phyloP scores from a whole-genome alignment of 2,797 vertebrate genomes.

The Diceros bicornis region DNA sequence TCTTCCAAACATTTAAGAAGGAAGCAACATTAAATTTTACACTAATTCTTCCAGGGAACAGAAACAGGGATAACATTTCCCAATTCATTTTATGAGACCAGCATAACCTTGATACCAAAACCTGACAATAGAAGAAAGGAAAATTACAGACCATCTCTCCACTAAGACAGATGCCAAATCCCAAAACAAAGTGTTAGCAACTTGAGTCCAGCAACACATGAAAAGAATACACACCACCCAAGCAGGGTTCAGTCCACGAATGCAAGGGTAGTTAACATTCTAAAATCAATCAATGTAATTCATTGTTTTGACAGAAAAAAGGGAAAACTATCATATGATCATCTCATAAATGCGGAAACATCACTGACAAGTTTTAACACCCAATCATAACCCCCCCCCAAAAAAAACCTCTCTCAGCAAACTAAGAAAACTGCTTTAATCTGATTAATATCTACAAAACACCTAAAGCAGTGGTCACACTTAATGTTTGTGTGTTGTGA shows the following conservation, averaged over 20 bases:
- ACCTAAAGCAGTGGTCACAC: neutral
- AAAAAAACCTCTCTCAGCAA: neutral
- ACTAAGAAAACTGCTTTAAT: neutral
- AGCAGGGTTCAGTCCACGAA: neutral
- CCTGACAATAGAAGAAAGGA: neutral
- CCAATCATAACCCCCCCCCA: neutral
- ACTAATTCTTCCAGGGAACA: slow-evolving; percentile 36
- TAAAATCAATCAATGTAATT: neutral
- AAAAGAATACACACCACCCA: neutral
- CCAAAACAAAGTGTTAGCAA: neutral
- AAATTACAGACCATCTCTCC: neutral
- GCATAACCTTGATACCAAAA: neutral
- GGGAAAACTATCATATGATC: neutral
- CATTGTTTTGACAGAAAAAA: neutral
- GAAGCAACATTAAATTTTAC: neutral
- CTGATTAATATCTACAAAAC: neutral
- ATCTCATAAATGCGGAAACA: neutral
- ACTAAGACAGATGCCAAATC: neutral
- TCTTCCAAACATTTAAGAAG: slow-evolving; percentile 39
- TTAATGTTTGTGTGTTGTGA: neutral
- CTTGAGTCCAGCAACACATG: neutral
- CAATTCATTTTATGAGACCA: neutral
- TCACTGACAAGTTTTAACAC: slow-evolving; percentile 4
- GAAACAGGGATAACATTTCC: neutral
- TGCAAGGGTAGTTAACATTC: neutral